Conservation (phyloP, 2,888 invertebrate genomes). For the Oeneis ivallda region DNA sequence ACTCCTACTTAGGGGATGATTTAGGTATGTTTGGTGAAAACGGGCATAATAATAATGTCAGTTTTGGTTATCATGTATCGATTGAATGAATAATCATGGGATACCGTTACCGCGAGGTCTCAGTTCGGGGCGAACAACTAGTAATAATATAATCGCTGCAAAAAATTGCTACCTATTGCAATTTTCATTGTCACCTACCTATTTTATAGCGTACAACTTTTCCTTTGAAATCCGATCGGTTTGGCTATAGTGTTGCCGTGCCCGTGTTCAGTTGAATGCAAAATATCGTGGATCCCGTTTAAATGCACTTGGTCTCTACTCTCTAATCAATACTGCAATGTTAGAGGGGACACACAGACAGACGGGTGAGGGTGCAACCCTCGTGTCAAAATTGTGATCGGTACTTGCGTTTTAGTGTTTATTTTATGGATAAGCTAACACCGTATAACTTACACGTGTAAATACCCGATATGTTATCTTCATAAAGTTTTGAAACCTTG, state of each 20-base stretch:
- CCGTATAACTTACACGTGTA: not conserved
- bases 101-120: too few species aligned
- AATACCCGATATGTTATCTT: not conserved
- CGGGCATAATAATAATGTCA: too few species aligned
- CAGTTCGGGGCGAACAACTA: too few species aligned
- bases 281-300: conserved; percentile 36
- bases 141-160: too few species aligned
- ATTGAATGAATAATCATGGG: too few species aligned
- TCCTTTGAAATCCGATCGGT: conserved; percentile 27
- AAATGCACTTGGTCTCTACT: conserved; percentile 48
- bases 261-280: conserved; percentile 36
- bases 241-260: conserved; percentile 27
- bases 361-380: conserved; percentile 57
- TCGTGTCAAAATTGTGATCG: conserved; percentile 57
- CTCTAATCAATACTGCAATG: conserved; percentile 75
- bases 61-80: too few species aligned
- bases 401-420: conserved; percentile 35
- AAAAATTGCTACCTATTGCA: too few species aligned
- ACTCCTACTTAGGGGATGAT: too few species aligned
- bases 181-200: not conserved
- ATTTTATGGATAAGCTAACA: conserved; percentile 12
- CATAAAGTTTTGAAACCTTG: too few species aligned
- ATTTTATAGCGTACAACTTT: conserved; percentile 1
- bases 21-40: too few species aligned
- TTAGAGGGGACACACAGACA: conserved; percentile 45